Conservation (phyloP, 2,113 vertebrate species). For the Zosterops japonicus region DNA sequence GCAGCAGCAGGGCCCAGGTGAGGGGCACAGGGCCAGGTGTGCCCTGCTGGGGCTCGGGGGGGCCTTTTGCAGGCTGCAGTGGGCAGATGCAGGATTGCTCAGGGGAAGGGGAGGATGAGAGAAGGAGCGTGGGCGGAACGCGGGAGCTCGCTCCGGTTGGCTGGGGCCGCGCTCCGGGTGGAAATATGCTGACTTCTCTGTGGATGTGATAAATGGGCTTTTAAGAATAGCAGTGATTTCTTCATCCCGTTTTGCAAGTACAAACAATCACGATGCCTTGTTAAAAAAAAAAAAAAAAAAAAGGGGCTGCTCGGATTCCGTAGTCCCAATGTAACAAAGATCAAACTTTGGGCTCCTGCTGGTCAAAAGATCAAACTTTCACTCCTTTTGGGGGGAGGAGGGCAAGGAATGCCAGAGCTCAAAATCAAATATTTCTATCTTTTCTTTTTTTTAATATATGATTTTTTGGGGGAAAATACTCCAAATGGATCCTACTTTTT, state of each 20-base stretch:
- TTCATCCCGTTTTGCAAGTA: slow-evolving; percentile 79
- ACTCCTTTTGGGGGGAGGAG: neutral
- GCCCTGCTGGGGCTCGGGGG: neutral
- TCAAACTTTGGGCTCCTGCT: slow-evolving; percentile 49
- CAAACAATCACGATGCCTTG: slow-evolving; percentile 71
- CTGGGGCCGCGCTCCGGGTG: slow-evolving; percentile 47
- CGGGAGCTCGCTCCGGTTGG: slow-evolving; percentile 64
- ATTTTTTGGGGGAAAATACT: neutral
- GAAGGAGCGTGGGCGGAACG: slow-evolving; percentile 57
- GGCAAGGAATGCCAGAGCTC: neutral
- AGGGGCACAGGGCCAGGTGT: slow-evolving; percentile 45
- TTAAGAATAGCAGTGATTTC: slow-evolving; percentile 78
- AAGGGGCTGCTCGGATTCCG: slow-evolving; percentile 28
- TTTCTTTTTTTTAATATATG: neutral
- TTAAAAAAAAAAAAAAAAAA: slow-evolving; percentile 22
- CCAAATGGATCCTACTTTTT: neutral
- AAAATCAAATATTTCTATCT: neutral
- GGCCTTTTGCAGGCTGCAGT: neutral
- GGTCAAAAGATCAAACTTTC: neutral
- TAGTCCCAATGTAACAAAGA: slow-evolving; percentile 71
- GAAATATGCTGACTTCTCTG: slow-evolving; percentile 73
- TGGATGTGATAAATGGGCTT: slow-evolving; percentile 66
- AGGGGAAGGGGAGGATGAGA: slow-evolving; percentile 62
- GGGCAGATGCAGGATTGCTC: slow-evolving; percentile 61
- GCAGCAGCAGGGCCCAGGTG: neutral